Base-by-base conservation (phyloP, 2,797 vertebrate species). In the Apogon hyalosoma region DNA sequence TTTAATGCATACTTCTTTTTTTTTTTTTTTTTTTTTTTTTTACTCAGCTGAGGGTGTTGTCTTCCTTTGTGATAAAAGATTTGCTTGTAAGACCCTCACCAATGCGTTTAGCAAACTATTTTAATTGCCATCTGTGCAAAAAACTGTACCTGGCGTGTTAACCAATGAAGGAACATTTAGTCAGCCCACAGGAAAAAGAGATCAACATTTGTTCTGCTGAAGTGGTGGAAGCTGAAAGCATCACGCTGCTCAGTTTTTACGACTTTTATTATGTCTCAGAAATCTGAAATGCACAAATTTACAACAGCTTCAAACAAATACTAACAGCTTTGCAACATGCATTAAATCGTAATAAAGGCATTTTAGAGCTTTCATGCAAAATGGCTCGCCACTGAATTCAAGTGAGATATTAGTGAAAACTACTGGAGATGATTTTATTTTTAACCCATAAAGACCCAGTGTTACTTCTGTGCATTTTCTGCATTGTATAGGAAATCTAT, bases 81-180 rank as follows among this genome's bases (percentile, higher is more conserved):
- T 77, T 87, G 77, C 80, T 85, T 75, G 75, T 48, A 47, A 74
- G 81, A 79, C 63, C 76, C 63, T 68, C 54, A 54, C 24, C 38
- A 16, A 60, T 14, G 62, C 48, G 52, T 79, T 74, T 65, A 75
- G 53, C 48, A 61, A 73, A 75, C 62, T 58, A 65, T 83, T 89
- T 85, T 82, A 86, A 87, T 86, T 77, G 52, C 87, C 84, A 89
- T 90, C 83, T 84, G 84, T 90, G 85, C 76, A 71, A 40, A 67
- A 56, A 79, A 77, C 61, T 54, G 51, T 77, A 83, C 66, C 68
- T 68, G 59, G 31, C 16, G 38, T 59, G 39, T 70, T 79, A 78
- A 74, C 61, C 62, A 73, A 53, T 73, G 53, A 80, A 61, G 40
- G 41, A 56, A 55, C 53, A 67, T 63, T 74, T 39, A 77, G 50